These are phyloP conservation scores for Dasyurus viverrinus DNA, from an alignment of 2,113 vertebrate genomes.

Conservation along the genomic window DNA sequence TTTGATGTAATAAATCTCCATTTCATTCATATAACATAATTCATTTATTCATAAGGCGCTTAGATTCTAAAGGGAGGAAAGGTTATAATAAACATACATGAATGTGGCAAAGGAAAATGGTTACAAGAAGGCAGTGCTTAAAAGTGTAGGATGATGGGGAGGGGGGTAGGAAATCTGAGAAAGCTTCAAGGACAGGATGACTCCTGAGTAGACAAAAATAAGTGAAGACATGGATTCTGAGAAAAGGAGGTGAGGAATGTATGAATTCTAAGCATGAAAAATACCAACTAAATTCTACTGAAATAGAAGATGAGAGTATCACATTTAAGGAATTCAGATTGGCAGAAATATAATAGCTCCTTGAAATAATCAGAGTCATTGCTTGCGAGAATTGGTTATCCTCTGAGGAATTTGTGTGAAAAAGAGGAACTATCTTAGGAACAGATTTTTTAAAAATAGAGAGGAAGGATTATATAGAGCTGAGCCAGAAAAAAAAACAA, in stretches of 20 bases:
- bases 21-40: background rate
- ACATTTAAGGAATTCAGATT: background rate
- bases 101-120: background rate
- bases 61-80: background rate
- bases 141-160: background rate
- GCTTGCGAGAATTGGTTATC: background rate
- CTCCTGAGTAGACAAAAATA: background rate
- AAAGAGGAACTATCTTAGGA: background rate
- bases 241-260: background rate
- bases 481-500: background rate
- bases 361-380: background rate
- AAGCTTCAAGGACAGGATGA: background rate
- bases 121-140: background rate
- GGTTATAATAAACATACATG: background rate
- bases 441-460: background rate
- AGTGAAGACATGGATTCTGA: background rate
- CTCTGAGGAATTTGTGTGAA: background rate
- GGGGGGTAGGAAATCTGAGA: background rate
- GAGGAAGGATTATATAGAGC: background rate
- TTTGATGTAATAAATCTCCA: background rate
- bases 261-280: background rate
- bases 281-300: background rate
- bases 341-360: background rate
- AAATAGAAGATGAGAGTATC: background rate
- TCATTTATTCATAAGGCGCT: background rate